Base-by-base conservation (phyloP, 2,113 vertebrate genomes). In the Eleginops maclovinus region DNA sequence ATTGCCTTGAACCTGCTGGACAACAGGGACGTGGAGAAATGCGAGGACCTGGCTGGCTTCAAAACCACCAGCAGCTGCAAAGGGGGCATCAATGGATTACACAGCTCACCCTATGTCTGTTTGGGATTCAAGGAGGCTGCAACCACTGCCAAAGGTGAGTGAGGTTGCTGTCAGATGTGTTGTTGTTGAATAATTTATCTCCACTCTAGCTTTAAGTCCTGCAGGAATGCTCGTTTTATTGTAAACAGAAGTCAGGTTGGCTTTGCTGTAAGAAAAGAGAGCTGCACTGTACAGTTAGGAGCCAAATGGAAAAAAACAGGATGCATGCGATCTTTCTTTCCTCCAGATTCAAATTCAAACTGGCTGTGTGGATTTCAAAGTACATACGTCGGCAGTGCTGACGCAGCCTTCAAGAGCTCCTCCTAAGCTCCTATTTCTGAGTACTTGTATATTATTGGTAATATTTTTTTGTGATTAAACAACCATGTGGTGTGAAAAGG, bases 91-190 rank as follows among this genome's bases (percentile, higher is more conserved):
- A 91, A 83, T 26, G 90, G 95, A 47, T 91, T 96, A 81, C 96
- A 96, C 82, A 86, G 92, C 86, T 93, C 91, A 17, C 88, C 95
- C 59, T 99, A 98, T 9, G 96, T 95, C 91, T 97, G 96, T 85
- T 93, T 98, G 89, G 97, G 97, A 71, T 99, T 99, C 94, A 97
- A 98, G 88, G 97, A 98, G 92, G 93, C 96, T 2, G 92, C 91
- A 72, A 96, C 96, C 70, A 94, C 94, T 72, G 96, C 96, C 88
- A 97, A 98, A 97, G 98, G 98, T 99, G 94, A 96, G 96, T 16
- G 11, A 60, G 13, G 12, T 8, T 14, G 9, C 60, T 43, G 17
- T 72, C 17, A 46, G 14, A 58, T 56, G 65, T 50, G 21, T 61
- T 26, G 2, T 53, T 72, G 54, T 8, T 31, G 16, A 69, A 69